Conservation (phyloP, 2,113 vertebrate species). For the Chloroceryle aenea region DNA sequence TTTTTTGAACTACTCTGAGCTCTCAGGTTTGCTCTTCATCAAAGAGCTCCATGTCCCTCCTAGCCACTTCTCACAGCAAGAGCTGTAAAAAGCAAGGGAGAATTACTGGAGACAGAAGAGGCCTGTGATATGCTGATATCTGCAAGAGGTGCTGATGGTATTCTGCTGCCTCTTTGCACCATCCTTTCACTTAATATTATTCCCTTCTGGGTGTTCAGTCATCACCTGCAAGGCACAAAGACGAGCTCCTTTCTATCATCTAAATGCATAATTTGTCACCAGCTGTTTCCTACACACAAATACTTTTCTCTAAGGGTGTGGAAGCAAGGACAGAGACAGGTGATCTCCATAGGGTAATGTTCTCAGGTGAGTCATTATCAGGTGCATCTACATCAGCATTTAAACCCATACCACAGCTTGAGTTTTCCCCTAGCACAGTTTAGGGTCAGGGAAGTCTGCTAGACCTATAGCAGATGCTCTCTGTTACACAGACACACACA, state of each 20-base stretch:
- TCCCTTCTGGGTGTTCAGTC: neutral
- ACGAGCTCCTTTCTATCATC: neutral
- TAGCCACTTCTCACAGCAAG: neutral
- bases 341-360: neutral
- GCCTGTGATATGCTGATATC: neutral
- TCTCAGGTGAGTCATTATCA: neutral
- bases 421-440: neutral
- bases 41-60: neutral
- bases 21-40: slow-evolving; percentile 18
- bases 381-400: neutral
- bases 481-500: no score
- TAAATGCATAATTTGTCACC: neutral
- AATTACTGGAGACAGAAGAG: neutral
- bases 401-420: neutral
- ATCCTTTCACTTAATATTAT: neutral
- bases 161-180: neutral
- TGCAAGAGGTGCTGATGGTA: neutral
- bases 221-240: neutral
- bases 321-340: neutral
- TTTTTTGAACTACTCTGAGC: neutral
- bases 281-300: neutral
- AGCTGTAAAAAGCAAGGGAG: neutral
- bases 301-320: neutral
- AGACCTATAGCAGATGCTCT: no score
- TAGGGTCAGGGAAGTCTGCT: no score